Base-by-base conservation (phyloP, 2,888 invertebrate species). In the Oxyteleia sp. region DNA sequence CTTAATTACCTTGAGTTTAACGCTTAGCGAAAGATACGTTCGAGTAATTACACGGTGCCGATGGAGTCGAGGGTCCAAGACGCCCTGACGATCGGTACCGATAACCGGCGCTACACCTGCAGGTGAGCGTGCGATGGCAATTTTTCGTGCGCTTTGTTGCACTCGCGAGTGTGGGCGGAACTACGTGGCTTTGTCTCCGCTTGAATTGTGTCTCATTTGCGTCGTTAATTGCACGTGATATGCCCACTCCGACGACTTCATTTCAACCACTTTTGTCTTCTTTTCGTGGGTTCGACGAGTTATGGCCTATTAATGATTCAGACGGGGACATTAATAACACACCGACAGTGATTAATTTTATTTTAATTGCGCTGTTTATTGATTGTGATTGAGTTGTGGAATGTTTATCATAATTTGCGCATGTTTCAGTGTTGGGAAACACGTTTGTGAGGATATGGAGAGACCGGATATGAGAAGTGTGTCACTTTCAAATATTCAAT, bases 1-100 rank as follows among this genome's bases (percentile, higher is more conserved):
- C 84, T 86, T 89, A 90, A 90, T 90, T 89, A 89, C 88, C 88
- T 89, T 79, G 82, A 85, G 86, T 88, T 88, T 76, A 87, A 87
- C 88, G 88, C 87, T 87, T 84, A 78, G 85, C 86, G 84, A 86
- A 26, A 75, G 85, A 78, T 74, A 64, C 72, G 16, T n/a, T n/a
- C n/a, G 26, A 18, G 83, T 84, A 87, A 86, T 80, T 85, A 82
- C 79, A 69, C 71, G 29, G 47, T 68, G 51, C 55, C 66, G 68
- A 76, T 72, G 59, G 53, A 72, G 64, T 71, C 51, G 63, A n/a
- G 61, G 72, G 49, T 63, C 63, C 38, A 64, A 59, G 63, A 20
- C 68, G 63, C 57, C 64, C 66, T 10, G 23, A 7, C 68, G 53
- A 68, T 53, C 53, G n/a, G n/a, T n/a, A n/a, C n/a, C n/a, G n/a